Evolutionary conservation across 1,140 invertebrate species (phyloP).

Genomic region (Octopus sinensis): DNA sequence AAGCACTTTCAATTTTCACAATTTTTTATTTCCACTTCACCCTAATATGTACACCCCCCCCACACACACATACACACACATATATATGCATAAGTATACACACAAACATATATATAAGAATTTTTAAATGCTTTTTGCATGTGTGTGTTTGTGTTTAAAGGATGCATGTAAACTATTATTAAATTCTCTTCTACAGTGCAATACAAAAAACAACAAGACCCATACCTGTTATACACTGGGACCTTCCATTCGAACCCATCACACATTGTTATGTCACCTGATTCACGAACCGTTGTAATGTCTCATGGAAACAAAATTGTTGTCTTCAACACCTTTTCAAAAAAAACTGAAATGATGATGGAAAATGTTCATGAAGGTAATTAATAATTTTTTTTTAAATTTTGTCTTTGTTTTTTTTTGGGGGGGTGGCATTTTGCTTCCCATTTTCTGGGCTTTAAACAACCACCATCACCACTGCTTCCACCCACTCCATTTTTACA

Average conservation of each 20-base stretch:
- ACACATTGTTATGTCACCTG: slow-evolving; percentile 70
- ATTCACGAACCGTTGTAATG: slow-evolving; percentile 72
- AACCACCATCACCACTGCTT: too few species aligned
- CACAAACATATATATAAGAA: background rate
- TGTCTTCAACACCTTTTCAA: slow-evolving; percentile 70
- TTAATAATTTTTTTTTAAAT: slow-evolving; percentile 33
- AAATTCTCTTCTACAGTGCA: slow-evolving; percentile 64
- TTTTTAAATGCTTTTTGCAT: background rate
- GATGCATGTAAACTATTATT: background rate
- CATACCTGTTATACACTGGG: slow-evolving; percentile 68
- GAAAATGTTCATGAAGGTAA: slow-evolving; percentile 65
- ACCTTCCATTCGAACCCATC: slow-evolving; percentile 51
- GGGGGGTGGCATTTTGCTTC: too few species aligned
- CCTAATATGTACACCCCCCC: too few species aligned
- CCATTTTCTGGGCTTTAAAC: too few species aligned
- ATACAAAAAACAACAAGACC: slow-evolving; percentile 74
- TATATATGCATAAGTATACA: background rate
- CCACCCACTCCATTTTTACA: too few species aligned
- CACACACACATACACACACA: too few species aligned
- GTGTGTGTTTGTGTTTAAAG: background rate
- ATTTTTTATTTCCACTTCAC: too few species aligned
- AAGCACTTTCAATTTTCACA: too few species aligned
- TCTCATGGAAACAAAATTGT: slow-evolving; percentile 65
- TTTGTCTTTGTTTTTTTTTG: too few species aligned
- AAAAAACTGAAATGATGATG: slow-evolving; percentile 66